phyloP scores from a whole-genome alignment of 2,113 vertebrate genomes.

The Tetrax tetrax region DNA sequence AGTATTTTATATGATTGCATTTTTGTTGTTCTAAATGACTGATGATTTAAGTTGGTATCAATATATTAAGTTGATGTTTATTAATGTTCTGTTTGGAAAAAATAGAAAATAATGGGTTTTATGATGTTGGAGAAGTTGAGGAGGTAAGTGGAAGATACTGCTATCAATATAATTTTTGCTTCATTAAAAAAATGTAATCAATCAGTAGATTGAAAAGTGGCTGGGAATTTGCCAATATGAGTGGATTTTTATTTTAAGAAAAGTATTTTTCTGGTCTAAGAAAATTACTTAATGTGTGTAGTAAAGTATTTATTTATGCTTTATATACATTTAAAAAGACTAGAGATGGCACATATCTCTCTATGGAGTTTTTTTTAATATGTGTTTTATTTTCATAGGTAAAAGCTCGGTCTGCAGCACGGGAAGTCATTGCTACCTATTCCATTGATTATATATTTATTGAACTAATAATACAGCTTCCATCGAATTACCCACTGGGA shows the following conservation, averaged over 20 bases:
- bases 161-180: background rate
- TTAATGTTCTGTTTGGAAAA: background rate
- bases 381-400: conserved; percentile 75
- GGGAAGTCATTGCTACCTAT: conserved; percentile 96
- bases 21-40: background rate
- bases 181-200: background rate
- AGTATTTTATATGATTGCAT: background rate
- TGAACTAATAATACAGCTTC: conserved; percentile 94
- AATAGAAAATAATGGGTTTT: background rate
- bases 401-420: conserved; percentile 90
- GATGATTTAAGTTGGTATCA: background rate
- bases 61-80: background rate
- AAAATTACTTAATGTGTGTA: background rate
- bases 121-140: background rate
- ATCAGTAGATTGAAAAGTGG: background rate
- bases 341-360: background rate
- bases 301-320: background rate
- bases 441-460: conserved; percentile 97
- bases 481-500: conserved; percentile 92
- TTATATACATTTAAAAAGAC: background rate
- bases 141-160: background rate
- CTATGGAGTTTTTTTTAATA: background rate
- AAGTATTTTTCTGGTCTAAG: background rate
- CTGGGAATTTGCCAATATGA: background rate
- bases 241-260: background rate